Base-by-base conservation (phyloP, 2,113 vertebrate species). In the Pomatostomus ruficeps region DNA sequence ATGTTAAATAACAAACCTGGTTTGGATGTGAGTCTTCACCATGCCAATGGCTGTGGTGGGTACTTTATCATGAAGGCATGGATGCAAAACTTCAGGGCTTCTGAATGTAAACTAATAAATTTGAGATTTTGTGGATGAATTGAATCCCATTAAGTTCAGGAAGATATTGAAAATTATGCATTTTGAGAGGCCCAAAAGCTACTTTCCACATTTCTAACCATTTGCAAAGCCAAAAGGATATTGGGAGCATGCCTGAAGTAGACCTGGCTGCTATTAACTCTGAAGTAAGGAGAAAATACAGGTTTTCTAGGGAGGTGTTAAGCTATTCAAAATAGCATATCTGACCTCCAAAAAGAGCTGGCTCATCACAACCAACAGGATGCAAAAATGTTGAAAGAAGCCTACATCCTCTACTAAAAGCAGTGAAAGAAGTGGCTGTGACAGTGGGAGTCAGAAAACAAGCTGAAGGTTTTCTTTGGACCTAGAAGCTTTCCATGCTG, bases 401-500 rank as follows among this genome's bases (percentile, higher is more conserved):
- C 28, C 65, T 91, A 87, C 75, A 83, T 93, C 71, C 75, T 80
- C 67, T 73, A 61, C 78, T 73, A 76, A 95, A 94, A 90, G 49
- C 58, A 95, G 16, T 86, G 75, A 94, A 95, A 83, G 88, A 94
- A 88, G 35, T 70, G 49, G n/a, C 62, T 94, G 85, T 94, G 71
- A 66, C 49, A 79, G 49, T 33, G 21, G 7, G 21, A 91, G 71
- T 86, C 70, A 70, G 58, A 86, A 95, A 96, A 90, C 42, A 90
- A 90, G 24, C 38, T 51, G 63, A 77, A 87, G 63, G 83, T 83
- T 93, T 95, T 90, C 55, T 76, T 94, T 97, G 94, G 92, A 96
- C 29, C 12, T 48, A 85, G 85, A 88, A 79, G 33, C 26, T 80
- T 94, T 83, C 88, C 75, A 48, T 70, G 46, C 55, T 94, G 85